Evolutionary conservation across 2,797 vertebrate species (phyloP), one percentile per base, ranked within the genome.

Genomic region (Hafferia zeledoni): DNA sequence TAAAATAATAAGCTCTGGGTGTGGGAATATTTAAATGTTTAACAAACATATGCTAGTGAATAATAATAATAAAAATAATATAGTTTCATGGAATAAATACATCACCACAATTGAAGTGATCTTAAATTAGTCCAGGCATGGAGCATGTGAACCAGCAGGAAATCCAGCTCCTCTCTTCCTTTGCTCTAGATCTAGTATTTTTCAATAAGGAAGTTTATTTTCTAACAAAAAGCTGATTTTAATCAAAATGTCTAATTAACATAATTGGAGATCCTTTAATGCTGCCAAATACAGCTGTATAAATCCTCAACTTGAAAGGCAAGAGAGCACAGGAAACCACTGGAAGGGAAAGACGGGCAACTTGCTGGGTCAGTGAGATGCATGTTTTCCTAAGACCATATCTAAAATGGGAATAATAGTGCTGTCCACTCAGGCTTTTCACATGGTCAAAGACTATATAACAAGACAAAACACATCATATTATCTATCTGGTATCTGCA

Each of bases 1-100:
- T 89, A 81, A 74, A 89, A 94, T 83, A 95, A 93, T 81, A 61
- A 76, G 50, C 55, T 93, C 78, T 63, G 83, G 84, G 71, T 95
- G 85, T 88, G 87, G 55, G 84, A 71, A 80, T 91, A 87, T 68
- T 94, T 92, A 95, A 94, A 83, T 91, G 53, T 94, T 95, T 88
- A 94, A 80, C 71, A 94, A 96, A 90, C 80, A 95, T 37, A 97
- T 93, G 85, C 46, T 82, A 83, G 81, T 81, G 77, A 92, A 84
- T 85, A 92, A 87, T 50, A 84, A 90, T 74, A 89, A 93, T 47
- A n/a, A 84, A 72, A 92, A 80, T 27, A 84, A 87, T 82, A 93
- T 28, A 86, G 71, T 90, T 96, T 83, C 1, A 35, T 44, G 76
- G 71, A 80, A 93, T 67, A 81, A 81, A 94, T 68, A 70, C 52